phyloP scores from a whole-genome alignment of 2,797 vertebrate genomes.

The Pantherophis alleghaniensis region DNA sequence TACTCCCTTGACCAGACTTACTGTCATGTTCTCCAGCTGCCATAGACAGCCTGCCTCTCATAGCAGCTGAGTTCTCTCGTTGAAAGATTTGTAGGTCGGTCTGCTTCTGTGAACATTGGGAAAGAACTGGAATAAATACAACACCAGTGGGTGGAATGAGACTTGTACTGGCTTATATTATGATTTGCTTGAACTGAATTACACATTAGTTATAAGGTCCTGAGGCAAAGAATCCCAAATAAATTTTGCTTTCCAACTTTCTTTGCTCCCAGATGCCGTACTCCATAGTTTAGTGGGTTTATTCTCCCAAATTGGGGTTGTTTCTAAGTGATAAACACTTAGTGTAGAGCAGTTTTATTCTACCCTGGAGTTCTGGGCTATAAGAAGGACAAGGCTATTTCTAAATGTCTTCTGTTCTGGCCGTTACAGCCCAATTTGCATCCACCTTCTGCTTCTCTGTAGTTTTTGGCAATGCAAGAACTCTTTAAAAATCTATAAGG shows the following conservation, averaged over 20 bases:
- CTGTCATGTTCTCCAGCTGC: conserved; percentile 2
- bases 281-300: neutral
- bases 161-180: neutral
- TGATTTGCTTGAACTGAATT: neutral
- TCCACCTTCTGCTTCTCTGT: neutral
- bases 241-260: neutral
- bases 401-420: neutral
- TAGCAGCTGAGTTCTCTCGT: neutral
- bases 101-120: neutral
- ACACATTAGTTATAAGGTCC: neutral
- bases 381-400: neutral
- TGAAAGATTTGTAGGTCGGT: neutral
- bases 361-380: neutral
- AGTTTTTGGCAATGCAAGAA: neutral
- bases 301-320: neutral
- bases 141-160: neutral
- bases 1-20: neutral
- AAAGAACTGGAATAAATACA: neutral
- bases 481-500: neutral
- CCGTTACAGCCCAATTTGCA: neutral
- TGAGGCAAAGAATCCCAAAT: neutral
- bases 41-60: neutral
- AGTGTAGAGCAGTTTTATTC: neutral
- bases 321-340: neutral
- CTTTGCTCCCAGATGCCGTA: neutral